phyloP scores from a whole-genome alignment of 2,797 vertebrate species.

The Brachyalestes nurse region DNA sequence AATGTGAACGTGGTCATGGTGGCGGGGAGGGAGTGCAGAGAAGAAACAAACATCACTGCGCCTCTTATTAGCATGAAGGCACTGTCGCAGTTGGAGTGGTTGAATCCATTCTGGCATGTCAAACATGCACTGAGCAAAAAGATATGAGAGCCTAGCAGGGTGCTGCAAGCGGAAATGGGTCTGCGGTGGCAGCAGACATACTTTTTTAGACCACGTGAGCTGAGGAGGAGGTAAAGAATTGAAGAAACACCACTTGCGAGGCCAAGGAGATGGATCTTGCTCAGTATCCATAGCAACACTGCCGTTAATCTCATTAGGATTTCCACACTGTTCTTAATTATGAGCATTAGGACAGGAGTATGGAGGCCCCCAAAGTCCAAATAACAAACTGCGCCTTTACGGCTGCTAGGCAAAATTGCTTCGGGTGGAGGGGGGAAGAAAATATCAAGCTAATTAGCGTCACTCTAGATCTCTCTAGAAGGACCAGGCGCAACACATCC shows the following conservation, averaged over 20 bases:
- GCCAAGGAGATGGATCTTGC: constrained; percentile 71
- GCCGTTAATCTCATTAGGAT: constrained; percentile 77
- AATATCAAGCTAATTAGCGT: constrained; percentile 69
- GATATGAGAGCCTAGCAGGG: constrained; percentile 1
- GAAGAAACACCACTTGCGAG: constrained; percentile 56
- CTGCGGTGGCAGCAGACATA: constrained; percentile 1
- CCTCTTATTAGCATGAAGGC: constrained; percentile 34
- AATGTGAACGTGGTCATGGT: background rate
- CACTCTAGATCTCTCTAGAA: background rate
- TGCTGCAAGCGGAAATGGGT: background rate
- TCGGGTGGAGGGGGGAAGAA: constrained; percentile 57
- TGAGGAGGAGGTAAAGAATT: constrained; percentile 52
- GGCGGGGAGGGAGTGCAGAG: background rate
- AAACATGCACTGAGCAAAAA: background rate
- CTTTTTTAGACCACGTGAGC: constrained; percentile 24
- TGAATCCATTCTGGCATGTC: background rate
- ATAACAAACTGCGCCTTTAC: constrained; percentile 75
- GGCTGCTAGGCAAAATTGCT: constrained; percentile 72
- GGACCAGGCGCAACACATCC: background rate
- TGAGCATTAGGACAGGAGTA: constrained; percentile 72
- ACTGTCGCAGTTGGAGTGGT: background rate
- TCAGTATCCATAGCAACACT: constrained; percentile 80
- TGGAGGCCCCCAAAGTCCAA: constrained; percentile 72
- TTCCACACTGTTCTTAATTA: constrained; percentile 74
- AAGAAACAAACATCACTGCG: constrained; percentile 23